These are phyloP conservation scores for Lota lota DNA, from an alignment of 2,113 vertebrate species.

Conservation along the genomic window DNA sequence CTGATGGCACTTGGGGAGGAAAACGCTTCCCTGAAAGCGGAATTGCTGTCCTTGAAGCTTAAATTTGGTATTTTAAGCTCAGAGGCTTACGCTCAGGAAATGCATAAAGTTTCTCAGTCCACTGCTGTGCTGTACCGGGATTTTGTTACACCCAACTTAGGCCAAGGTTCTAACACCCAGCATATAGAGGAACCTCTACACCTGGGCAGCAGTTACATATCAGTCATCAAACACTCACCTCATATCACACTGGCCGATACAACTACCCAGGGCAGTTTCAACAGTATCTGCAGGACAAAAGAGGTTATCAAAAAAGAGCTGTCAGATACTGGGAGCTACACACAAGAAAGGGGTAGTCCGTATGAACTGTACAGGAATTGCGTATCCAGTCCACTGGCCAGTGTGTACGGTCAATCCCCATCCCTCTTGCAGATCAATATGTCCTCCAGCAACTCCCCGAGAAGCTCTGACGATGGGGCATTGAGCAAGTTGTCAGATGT, in stretches of 20 bases:
- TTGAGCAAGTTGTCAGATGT: slow-evolving; percentile 89
- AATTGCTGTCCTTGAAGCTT: slow-evolving; percentile 88
- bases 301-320: slow-evolving; percentile 87
- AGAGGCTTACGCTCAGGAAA: slow-evolving; percentile 84
- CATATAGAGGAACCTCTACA: slow-evolving; percentile 65
- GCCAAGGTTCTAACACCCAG: slow-evolving; percentile 58
- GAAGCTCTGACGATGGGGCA: slow-evolving; percentile 85
- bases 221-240: slow-evolving; percentile 94
- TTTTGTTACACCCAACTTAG: slow-evolving; percentile 65
- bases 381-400: slow-evolving; percentile 70
- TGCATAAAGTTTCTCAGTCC: slow-evolving; percentile 83
- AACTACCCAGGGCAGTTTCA: slow-evolving; percentile 67
- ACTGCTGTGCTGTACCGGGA: slow-evolving; percentile 81
- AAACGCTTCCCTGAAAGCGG: slow-evolving; percentile 87
- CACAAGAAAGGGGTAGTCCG: slow-evolving; percentile 75
- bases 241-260: slow-evolving; percentile 78
- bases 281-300: slow-evolving; percentile 67
- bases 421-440: slow-evolving; percentile 81
- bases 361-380: slow-evolving; percentile 82
- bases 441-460: slow-evolving; percentile 88
- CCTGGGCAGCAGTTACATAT: slow-evolving; percentile 84
- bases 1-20: slow-evolving; percentile 92
- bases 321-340: slow-evolving; percentile 71
- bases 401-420: slow-evolving; percentile 78
- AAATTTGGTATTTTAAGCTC: slow-evolving; percentile 92